Evolutionary conservation across 2,797 vertebrate genomes (phyloP).

Genomic region (Parauchenoglanis ngamensis): DNA sequence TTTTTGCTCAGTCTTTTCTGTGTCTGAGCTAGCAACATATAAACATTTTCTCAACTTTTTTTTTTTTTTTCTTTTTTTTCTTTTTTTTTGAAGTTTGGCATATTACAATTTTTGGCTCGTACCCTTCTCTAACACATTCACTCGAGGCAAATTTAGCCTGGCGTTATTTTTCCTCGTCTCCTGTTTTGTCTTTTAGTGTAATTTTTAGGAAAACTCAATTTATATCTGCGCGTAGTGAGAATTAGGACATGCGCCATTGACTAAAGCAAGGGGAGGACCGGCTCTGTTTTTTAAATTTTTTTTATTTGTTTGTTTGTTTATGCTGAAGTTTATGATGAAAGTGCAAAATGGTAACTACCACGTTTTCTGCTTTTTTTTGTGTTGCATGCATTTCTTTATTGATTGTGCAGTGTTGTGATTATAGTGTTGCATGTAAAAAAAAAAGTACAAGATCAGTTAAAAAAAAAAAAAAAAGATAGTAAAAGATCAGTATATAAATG

Average conservation of each 20-base stretch:
- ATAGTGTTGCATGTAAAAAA: constrained; percentile 18
- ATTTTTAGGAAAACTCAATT: not conserved
- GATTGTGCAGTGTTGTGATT: constrained; percentile 34
- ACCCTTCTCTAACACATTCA: constrained; percentile 44
- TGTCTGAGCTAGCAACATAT: constrained; percentile 20
- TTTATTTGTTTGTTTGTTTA: constrained; percentile 44
- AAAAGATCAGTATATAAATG: not conserved
- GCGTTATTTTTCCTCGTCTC: constrained; percentile 23
- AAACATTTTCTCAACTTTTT: constrained; percentile 23
- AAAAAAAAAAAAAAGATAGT: not conserved
- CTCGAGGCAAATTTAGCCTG: constrained; percentile 12
- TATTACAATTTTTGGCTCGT: constrained; percentile 32
- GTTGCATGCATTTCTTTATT: constrained; percentile 48
- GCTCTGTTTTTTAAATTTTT: constrained; percentile 56
- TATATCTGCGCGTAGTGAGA: constrained; percentile 1
- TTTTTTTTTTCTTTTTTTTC: not conserved
- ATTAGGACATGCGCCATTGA: constrained; percentile 44
- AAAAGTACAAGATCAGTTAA: not conserved
- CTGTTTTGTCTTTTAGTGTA: constrained; percentile 16
- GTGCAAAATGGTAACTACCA: constrained; percentile 88
- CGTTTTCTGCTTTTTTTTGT: constrained; percentile 59
- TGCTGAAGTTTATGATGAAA: constrained; percentile 83
- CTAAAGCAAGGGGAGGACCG: constrained; percentile 44
- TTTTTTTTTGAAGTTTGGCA: constrained; percentile 5
- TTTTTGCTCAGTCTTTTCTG: constrained; percentile 29